Evolutionary conservation across 2,113 vertebrate genomes (phyloP), one percentile per base, ranked within the genome.

Genomic region (Brachyhypopomus occidentalis): DNA sequence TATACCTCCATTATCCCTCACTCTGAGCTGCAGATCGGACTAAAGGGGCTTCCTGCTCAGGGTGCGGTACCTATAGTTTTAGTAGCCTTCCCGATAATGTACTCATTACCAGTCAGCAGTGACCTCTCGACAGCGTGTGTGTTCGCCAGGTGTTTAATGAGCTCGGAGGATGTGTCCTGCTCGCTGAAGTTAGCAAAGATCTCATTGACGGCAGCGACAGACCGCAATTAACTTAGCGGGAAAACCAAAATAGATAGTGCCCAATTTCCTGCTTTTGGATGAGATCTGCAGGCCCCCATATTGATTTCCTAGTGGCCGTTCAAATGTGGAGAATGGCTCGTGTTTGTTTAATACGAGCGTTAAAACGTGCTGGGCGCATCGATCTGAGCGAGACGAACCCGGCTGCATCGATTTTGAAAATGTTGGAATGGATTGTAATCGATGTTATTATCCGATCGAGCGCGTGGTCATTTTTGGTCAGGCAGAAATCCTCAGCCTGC

Each of bases 241-340:
- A 1, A 45, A 22, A 56, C 45, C 12, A 70, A 38, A 70, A 41
- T 70, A 22, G 36, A 9, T 70, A 8, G 16, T n/a, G 20, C 34
- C 0, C 19, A 78, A 55, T 5, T 2, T 22, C 17, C 23, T 52
- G 17, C 1, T 52, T 52, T 52, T 52, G 45, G 19, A n/a, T 38
- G 12, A 22, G 19, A 38, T 6, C 3, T 22, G 19, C 19, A 71
- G 20, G 23, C 45, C 69, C 30, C 30, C 66, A 36, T 19, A 45
- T 81, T 77, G 81, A 73, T 79, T 70, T 80, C 73, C 84, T 75
- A 84, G 84, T 14, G 12, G 12, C 11, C 45, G 12, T 11, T 52
- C 45, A 14, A 0, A 52, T 14, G 45, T 52, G 45, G 9, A 12
- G 45, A 52, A 14, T 0, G 45, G 14, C 12, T 52, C 41, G 9